Percentiles rank a stretch among this genome's conserved stretches.
These are phyloP conservation scores for Philaenus spumarius DNA, from an alignment of 1,140 invertebrate genomes.

Conservation along the genomic window DNA sequence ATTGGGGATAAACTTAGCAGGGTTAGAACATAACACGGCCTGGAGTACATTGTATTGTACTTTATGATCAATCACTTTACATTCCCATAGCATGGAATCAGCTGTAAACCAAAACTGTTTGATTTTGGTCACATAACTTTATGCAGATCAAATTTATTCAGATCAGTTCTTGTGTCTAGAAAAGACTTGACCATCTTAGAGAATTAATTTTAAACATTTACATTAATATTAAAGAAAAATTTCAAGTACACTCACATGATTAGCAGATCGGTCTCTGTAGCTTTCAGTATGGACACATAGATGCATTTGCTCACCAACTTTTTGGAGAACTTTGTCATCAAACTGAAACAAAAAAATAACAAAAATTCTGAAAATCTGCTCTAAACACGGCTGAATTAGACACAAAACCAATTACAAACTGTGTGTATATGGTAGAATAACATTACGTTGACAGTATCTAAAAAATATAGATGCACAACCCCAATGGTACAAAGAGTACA, in stretches of 20 bases:
- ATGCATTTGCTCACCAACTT: conserved; percentile 94
- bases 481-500: too few relatives aligned
- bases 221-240: conserved; percentile 17
- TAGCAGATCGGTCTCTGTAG: conserved; percentile 75
- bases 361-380: conserved; percentile 11
- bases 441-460: too few relatives aligned
- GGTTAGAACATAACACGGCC: too few relatives aligned
- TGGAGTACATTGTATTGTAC: too few relatives aligned
- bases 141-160: not conserved
- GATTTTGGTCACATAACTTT: too few relatives aligned
- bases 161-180: not conserved
- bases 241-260: conserved; percentile 54
- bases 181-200: not conserved
- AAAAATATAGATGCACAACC: too few relatives aligned
- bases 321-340: conserved; percentile 93
- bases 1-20: not conserved
- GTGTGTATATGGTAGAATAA: too few relatives aligned
- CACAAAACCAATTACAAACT: too few relatives aligned
- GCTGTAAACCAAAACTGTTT: too few relatives aligned
- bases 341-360: conserved; percentile 53
- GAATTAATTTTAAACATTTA: not conserved
- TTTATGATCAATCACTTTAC: too few relatives aligned
- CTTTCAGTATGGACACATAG: conserved; percentile 88
- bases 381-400: too few relatives aligned
- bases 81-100: too few relatives aligned